Evolutionary conservation across 2,888 invertebrate species (phyloP).

Genomic region (Bruchidius siliquastri): DNA sequence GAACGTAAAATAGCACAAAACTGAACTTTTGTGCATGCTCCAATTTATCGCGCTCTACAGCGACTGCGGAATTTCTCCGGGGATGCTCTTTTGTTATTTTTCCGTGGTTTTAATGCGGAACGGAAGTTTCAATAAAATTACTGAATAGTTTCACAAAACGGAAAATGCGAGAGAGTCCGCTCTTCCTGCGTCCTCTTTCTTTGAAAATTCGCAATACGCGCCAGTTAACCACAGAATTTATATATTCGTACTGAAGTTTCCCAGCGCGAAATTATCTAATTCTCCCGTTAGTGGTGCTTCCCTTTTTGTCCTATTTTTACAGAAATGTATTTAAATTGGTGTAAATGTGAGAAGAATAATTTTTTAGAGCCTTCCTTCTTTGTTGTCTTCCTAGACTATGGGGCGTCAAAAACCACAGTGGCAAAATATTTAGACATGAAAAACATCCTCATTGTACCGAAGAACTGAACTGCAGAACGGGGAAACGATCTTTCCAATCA

Average conservation of each 20-base stretch:
- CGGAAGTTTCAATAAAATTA: neutral
- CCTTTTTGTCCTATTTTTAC: neutral
- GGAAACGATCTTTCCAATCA: too few species aligned
- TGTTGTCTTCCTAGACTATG: too few species aligned
- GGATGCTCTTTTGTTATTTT: neutral
- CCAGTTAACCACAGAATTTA: neutral
- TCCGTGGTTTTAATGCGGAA: neutral
- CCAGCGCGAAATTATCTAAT: neutral
- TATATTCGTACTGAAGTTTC: neutral
- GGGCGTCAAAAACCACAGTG: too few species aligned
- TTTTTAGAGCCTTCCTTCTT: too few species aligned
- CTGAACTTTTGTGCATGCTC: neutral
- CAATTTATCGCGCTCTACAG: neutral
- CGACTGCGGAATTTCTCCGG: neutral
- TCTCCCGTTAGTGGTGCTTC: neutral
- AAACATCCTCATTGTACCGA: too few species aligned
- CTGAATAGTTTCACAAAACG: neutral
- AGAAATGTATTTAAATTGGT: neutral
- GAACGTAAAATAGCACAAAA: neutral
- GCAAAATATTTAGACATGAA: too few species aligned
- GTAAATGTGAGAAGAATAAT: neutral
- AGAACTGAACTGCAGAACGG: too few species aligned
- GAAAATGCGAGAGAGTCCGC: neutral
- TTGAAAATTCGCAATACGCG: neutral
- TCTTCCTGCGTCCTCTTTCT: neutral